Conservation (phyloP, 2,797 vertebrate species). For the Tiaroga cobitis region DNA sequence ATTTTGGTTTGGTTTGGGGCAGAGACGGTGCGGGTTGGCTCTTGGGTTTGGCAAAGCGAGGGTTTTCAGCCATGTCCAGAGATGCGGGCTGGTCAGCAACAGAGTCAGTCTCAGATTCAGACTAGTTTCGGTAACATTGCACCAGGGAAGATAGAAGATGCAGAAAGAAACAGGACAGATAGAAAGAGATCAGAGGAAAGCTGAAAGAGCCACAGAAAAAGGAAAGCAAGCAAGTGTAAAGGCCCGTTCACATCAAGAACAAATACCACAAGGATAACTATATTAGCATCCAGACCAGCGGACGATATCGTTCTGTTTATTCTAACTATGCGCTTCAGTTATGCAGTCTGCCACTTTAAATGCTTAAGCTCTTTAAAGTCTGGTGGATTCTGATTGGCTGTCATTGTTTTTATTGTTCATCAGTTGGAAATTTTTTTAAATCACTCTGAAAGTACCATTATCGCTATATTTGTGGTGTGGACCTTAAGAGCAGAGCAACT, state of each 20-base stretch:
- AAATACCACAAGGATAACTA: neutral
- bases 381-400: neutral
- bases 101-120: slow-evolving; percentile 52
- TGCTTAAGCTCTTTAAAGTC: neutral
- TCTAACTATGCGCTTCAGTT: neutral
- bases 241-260: neutral
- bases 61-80: slow-evolving; percentile 78
- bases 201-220: neutral
- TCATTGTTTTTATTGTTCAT: no score
- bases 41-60: slow-evolving; percentile 84
- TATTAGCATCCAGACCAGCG: neutral
- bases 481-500: neutral
- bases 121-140: slow-evolving; percentile 41
- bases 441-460: neutral
- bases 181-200: neutral
- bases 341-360: neutral
- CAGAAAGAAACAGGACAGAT: neutral
- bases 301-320: neutral
- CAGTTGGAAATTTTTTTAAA: no score
- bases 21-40: slow-evolving; percentile 68
- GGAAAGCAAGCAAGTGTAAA: neutral
- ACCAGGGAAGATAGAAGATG: neutral
- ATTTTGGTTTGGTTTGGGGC: slow-evolving; percentile 77
- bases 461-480: neutral
- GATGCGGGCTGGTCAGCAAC: slow-evolving; percentile 67